Evolutionary conservation across 2,113 vertebrate genomes (phyloP).

Genomic region (Pelmatolapia mariae): DNA sequence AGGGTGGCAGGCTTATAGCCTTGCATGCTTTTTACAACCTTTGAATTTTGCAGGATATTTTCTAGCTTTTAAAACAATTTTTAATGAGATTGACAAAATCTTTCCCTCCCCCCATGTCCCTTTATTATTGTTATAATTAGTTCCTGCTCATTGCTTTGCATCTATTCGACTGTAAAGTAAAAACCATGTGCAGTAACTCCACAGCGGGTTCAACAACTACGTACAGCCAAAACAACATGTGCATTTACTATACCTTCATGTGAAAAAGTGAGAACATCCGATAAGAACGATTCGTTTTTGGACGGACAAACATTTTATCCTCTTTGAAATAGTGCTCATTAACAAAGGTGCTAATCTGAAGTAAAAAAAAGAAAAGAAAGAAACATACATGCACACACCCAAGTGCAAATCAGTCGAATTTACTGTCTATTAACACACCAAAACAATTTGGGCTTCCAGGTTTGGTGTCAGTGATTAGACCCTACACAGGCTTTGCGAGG

Average conservation of each 20-base stretch:
- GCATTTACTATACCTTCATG: neutral
- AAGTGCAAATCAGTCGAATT: neutral
- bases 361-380: neutral
- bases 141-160: neutral
- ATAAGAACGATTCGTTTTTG: neutral
- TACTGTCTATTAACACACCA: neutral
- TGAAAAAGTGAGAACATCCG: neutral
- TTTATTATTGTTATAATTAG: neutral
- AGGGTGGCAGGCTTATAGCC: slow-evolving; percentile 30
- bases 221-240: slow-evolving; percentile 25
- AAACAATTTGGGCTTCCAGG: neutral
- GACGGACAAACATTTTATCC: neutral
- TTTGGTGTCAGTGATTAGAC: neutral
- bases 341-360: neutral
- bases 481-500: neutral
- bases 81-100: neutral
- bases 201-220: slow-evolving; percentile 9
- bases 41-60: slow-evolving; percentile 38
- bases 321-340: neutral
- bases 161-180: neutral
- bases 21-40: slow-evolving; percentile 54
- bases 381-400: neutral
- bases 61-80: slow-evolving; percentile 53
- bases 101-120: neutral
- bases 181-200: neutral